These are phyloP conservation scores for Xylota sylvarum DNA, from an alignment of 2,888 invertebrate species.

Conservation along the genomic window DNA sequence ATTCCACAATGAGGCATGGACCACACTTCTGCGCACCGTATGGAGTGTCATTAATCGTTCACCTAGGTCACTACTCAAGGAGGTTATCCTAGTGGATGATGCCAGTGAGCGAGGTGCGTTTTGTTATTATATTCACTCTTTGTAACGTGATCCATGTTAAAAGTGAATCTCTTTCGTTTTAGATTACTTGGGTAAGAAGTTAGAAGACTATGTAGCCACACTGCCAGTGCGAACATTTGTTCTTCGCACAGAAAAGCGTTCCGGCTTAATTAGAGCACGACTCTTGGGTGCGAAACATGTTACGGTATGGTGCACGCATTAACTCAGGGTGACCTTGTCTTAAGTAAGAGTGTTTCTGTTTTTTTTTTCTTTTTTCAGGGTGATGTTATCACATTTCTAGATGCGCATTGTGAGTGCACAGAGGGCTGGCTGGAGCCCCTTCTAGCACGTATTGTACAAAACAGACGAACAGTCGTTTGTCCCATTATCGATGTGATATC, in stretches of 20 bases:
- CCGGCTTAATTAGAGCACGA: slow-evolving; percentile 97
- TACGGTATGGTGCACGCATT: slow-evolving; percentile 90
- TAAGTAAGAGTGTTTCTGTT: slow-evolving; percentile 28
- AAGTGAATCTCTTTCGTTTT: slow-evolving; percentile 79
- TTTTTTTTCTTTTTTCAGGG: slow-evolving; percentile 80
- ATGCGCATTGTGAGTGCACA: slow-evolving; percentile 87
- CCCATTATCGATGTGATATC: slow-evolving; percentile 99
- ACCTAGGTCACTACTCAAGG: slow-evolving; percentile 93
- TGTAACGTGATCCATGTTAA: slow-evolving; percentile 43
- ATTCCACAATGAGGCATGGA: slow-evolving; percentile 99
- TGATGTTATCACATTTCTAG: slow-evolving; percentile 85
- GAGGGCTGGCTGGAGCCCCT: slow-evolving; percentile 99
- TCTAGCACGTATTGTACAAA: slow-evolving; percentile 94
- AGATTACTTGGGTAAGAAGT: slow-evolving; percentile 94
- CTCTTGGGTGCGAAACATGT: slow-evolving; percentile 97
- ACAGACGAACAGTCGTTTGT: slow-evolving; percentile 97
- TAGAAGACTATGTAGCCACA: slow-evolving; percentile 95
- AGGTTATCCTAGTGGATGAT: slow-evolving; percentile 99
- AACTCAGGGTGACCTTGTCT: slow-evolving; percentile 35
- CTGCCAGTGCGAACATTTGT: slow-evolving; percentile 95
- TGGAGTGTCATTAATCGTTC: slow-evolving; percentile 99
- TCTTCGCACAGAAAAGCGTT: slow-evolving; percentile 95
- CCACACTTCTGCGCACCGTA: slow-evolving; percentile 96
- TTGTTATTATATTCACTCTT: neutral
- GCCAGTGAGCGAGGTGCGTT: slow-evolving; percentile 93